Evolutionary conservation across 1,140 invertebrate species (phyloP).

Genomic region (Neocloeon triangulifer): DNA sequence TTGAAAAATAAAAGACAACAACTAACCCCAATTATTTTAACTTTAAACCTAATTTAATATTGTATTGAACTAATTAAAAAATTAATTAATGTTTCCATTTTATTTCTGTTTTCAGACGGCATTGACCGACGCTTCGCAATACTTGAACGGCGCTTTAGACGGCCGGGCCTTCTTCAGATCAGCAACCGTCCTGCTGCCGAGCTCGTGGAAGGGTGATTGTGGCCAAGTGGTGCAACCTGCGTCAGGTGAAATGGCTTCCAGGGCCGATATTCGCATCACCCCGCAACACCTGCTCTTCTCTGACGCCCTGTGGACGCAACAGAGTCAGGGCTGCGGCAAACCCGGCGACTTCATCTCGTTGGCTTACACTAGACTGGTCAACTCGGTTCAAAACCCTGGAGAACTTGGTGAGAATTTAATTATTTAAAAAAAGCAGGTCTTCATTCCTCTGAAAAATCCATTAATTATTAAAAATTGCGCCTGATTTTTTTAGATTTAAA

Average conservation of each 20-base stretch:
- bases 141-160: constrained; percentile 25
- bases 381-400: too few species aligned
- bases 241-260: constrained; percentile 15
- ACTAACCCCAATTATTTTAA: too few species aligned
- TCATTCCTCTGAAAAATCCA: too few species aligned
- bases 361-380: constrained; percentile 15
- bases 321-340: constrained; percentile 28
- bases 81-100: too few species aligned
- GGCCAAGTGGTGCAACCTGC: constrained; percentile 9
- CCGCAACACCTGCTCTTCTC: constrained; percentile 24
- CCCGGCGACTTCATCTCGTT: constrained; percentile 32
- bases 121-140: constrained; percentile 21
- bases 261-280: constrained; percentile 24
- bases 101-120: constrained; percentile 26
- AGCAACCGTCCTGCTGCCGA: constrained; percentile 26
- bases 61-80: too few species aligned
- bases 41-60: too few species aligned
- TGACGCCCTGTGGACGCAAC: constrained; percentile 27
- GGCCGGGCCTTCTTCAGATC: constrained; percentile 24
- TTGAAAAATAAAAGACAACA: too few species aligned
- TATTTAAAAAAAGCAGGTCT: neutral
- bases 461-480: too few species aligned
- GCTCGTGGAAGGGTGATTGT: constrained; percentile 19
- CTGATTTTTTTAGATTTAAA: too few species aligned
- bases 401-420: neutral